A percentile compares a stretch with the other conserved stretches of the same genome.
Evolutionary conservation across 2,888 invertebrate species (phyloP).

Genomic region (Eretmocerus hayati): DNA sequence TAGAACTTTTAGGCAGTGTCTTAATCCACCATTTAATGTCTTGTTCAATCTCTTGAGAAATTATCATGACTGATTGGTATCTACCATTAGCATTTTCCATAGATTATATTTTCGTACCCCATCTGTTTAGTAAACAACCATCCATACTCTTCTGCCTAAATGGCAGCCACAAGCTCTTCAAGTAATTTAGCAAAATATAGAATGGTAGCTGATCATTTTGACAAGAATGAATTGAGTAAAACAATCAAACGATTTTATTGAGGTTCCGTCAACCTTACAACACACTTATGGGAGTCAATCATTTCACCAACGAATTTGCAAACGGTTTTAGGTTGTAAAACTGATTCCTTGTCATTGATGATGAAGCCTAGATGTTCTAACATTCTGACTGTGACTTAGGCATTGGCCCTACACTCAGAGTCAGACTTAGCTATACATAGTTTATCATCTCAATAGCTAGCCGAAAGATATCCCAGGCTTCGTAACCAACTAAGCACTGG

Average conservation of each 20-base stretch:
- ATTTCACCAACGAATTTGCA: slow-evolving; percentile 16
- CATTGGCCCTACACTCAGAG: slow-evolving; percentile 6
- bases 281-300: slow-evolving; percentile 7
- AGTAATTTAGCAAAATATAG: slow-evolving; percentile 12
- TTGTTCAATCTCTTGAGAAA: neutral
- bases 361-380: slow-evolving; percentile 15
- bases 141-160: neutral
- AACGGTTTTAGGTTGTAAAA: neutral
- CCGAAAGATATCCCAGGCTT: neutral
- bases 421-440: slow-evolving; percentile 5
- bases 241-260: neutral
- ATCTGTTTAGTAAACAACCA: neutral
- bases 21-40: neutral
- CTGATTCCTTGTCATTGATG: slow-evolving; percentile 14
- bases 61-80: neutral
- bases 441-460: slow-evolving; percentile 6
- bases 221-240: neutral
- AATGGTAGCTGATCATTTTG: neutral
- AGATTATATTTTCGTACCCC: neutral
- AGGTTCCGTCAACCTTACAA: neutral
- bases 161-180: neutral
- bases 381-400: slow-evolving; percentile 1
- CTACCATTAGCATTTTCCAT: neutral
- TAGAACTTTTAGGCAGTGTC: neutral
- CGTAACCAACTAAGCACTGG: slow-evolving; percentile 16